Evolutionary conservation across 1,140 invertebrate genomes (phyloP).

Genomic region (Drosophila ironensis): DNA sequence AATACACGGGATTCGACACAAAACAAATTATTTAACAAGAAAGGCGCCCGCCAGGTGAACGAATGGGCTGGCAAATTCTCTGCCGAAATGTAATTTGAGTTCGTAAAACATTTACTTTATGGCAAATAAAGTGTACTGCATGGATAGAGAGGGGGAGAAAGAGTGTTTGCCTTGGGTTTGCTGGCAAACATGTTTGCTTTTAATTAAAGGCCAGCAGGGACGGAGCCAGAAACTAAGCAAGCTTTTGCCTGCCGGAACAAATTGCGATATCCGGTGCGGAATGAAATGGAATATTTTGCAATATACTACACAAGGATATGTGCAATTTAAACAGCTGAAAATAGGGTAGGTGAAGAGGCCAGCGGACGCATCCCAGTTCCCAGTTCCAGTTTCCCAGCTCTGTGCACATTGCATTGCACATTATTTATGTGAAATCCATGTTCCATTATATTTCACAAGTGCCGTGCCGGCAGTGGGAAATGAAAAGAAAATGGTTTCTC

Average conservation of each 20-base stretch:
- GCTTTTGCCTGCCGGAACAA: slow-evolving; percentile 15
- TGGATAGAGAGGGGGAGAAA: neutral
- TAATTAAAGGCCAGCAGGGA: slow-evolving; percentile 57
- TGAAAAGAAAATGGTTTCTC: slow-evolving; percentile 72
- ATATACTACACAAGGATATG: no score
- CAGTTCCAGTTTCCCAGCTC: neutral
- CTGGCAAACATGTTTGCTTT: slow-evolving; percentile 70
- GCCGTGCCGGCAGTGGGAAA: slow-evolving; percentile 30
- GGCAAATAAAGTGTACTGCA: slow-evolving; percentile 40
- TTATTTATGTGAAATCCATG: slow-evolving; percentile 41
- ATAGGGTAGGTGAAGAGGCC: neutral
- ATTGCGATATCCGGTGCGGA: slow-evolving; percentile 18
- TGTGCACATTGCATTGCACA: slow-evolving; percentile 19
- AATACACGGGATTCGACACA: slow-evolving; percentile 23
- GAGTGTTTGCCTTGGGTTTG: slow-evolving; percentile 48
- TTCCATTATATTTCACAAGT: slow-evolving; percentile 56
- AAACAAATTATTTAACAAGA: slow-evolving; percentile 26
- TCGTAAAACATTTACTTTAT: slow-evolving; percentile 45
- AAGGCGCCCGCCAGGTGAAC: neutral
- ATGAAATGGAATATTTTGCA: slow-evolving; percentile 37
- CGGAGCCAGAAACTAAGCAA: slow-evolving; percentile 9
- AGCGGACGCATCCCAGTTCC: neutral
- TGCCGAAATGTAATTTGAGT: slow-evolving; percentile 39
- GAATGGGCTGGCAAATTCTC: neutral
- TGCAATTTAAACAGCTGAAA: neutral